Conservation (phyloP, 2,797 vertebrate genomes). For the Acanthurus leucopareius region DNA sequence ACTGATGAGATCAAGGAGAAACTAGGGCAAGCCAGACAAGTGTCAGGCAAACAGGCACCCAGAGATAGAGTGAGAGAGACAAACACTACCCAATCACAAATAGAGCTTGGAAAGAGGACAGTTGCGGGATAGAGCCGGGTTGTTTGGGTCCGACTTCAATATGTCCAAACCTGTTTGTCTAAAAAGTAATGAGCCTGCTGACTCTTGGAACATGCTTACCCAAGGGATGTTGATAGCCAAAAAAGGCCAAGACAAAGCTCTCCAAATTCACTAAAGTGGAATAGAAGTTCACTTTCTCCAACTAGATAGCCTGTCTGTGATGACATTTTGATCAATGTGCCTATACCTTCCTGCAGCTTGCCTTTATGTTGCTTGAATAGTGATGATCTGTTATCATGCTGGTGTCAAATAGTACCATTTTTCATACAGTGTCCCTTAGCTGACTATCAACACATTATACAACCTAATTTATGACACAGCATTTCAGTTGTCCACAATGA, state of each 20-base stretch:
- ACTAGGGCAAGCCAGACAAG: conserved; percentile 82
- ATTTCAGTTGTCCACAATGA: conserved; percentile 66
- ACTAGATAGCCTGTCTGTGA: conserved; percentile 54
- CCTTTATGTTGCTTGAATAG: conserved; percentile 75
- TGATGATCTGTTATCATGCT: conserved; percentile 75
- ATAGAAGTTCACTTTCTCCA: conserved; percentile 71
- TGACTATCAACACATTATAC: conserved; percentile 66
- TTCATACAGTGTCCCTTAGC: conserved; percentile 67
- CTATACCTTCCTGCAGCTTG: conserved; percentile 57
- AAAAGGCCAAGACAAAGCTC: conserved; percentile 52
- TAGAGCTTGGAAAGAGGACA: conserved; percentile 52
- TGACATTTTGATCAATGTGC: conserved; percentile 81
- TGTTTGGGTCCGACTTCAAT: conserved; percentile 77
- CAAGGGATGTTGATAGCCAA: conserved; percentile 53
- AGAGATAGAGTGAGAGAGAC: conserved; percentile 70
- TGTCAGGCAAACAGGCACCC: conserved; percentile 77
- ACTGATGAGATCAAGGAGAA: conserved; percentile 84
- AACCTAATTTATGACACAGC: conserved; percentile 67
- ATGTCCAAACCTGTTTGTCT: conserved; percentile 81
- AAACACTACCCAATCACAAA: conserved; percentile 73
- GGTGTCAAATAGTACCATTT: conserved; percentile 70
- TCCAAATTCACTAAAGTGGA: conserved; percentile 66
- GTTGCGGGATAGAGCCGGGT: conserved; percentile 44
- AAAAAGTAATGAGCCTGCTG: conserved; percentile 76
- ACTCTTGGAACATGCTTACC: conserved; percentile 52